Evolutionary conservation across 2,888 invertebrate genomes (phyloP), one percentile per base, ranked within the genome.

Genomic region (Diplazon laetatorius): DNA sequence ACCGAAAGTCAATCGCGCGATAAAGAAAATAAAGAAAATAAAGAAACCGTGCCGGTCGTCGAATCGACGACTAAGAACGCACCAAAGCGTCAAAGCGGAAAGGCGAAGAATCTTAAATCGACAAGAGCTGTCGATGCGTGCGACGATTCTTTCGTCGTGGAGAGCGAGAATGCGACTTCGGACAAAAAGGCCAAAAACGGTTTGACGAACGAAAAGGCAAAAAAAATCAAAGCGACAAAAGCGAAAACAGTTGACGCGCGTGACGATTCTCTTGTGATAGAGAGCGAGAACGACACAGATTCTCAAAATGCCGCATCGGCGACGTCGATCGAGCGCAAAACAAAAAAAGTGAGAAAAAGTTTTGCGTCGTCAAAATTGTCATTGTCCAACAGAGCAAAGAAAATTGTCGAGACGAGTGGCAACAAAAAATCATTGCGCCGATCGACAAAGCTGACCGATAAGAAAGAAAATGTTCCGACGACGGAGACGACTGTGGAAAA

Each of bases 261-360:
- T 10, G 25, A 52, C 2, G n/a, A 52, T 52, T 52, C 52, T 52
- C 52, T 25, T 52, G 52, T 25, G 2, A 35, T 55, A 2, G 35
- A 55, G 10, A 55, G 55, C 16, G 48, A 25, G 12, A n/a, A 12
- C n/a, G 6, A 5, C 1, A n/a, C 20, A n/a, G 25, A 37, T 10
- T 12, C 30, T 0, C 16, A 30, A 1, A 10, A 30, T 6, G n/a
- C 16, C 16, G 22, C 52, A 14, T 16, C 42, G 30, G 30, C 10
- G 14, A n/a, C 5, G 1, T 2, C 55, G 6, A 3, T 8, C 2
- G 5, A 8, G 30, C n/a, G 9, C 2, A 25, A 1, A 4, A n/a
- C 55, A 0, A 30, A 14, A 30, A 71, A 5, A 22, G 16, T 60
- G 2, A 44, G 12, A 14, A 68, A 30, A 37, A 60, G 52, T 46